Base-by-base conservation (phyloP, 1,140 invertebrate genomes). In the Bactericera cockerelli region DNA sequence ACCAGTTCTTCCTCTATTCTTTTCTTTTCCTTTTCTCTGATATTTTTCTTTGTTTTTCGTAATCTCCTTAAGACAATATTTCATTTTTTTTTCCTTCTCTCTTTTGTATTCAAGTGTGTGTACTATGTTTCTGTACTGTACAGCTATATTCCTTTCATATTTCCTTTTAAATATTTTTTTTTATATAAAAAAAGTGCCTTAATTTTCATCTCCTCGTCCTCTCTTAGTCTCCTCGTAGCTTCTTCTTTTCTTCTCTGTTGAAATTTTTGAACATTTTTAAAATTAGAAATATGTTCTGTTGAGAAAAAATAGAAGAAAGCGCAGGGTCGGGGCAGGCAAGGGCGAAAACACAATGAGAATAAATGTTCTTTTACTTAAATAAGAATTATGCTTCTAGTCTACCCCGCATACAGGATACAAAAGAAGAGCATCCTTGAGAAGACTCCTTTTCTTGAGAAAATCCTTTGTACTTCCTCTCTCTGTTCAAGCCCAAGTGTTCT, bases 61-160 rank as follows among this genome's bases (percentile, higher is more conserved):
- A 49, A 49, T 49, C 42, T 49, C 42, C 22, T 49, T 49, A 49
- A 49, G 42, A 49, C 42, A 49, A 49, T 49, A 49, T 49, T 49
- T 49, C 42, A 49, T 49, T 49, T 49, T 49, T 49, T 49, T n/a
- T n/a, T 22, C 42, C n/a, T n/a, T n/a, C n/a, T n/a, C n/a, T n/a
- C n/a, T 16, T 49, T 49, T 49, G 42, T 49, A 22, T 49, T 31
- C 28, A 31, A 31, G 28, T 31, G 28, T 31, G 28, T 31, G 28
- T 13, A 6, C 28, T 31, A 31, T 31, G 28, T 31, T 31, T 31
- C 28, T 31, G 13, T 31, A 13, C 13, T 31, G 28, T 31, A 13
- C 28, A 6, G 28, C 4, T 31, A 31, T 31, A 31, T 31, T 31
- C 28, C 28, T 31, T 31, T 31, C 28, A 31, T 31, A 31, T 31